Evolutionary conservation across 2,888 invertebrate species (phyloP), one percentile per base, ranked within the genome.

Genomic region (Tetrapedia diversipes): DNA sequence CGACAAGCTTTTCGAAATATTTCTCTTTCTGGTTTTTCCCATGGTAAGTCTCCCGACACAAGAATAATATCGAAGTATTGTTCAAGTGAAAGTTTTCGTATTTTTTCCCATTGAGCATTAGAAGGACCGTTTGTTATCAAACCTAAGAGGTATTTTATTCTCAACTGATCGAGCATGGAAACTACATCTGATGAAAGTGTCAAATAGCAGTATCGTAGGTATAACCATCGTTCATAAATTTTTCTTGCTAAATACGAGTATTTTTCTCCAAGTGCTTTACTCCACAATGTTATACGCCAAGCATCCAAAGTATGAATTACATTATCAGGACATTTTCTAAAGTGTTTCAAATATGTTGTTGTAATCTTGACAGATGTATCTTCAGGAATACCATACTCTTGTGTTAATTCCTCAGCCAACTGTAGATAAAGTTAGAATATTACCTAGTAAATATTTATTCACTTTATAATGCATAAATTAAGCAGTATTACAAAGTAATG

Each of bases 121-220:
- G 97, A 96, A 14, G 97, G 96, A 57, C 97, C 97, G 92, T 97
- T 97, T 85, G 97, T 97, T 89, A 97, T 96, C 86, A 97, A 93
- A 83, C 95, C 97, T 86, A 97, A 93, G 84, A 95, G 93, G 91
- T 96, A 97, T 89, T 95, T 94, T 91, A 95, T 94, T 87, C 95
- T 94, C 86, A 97, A 93, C 70, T 94, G 94, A 86, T 93, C 93
- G 79, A 97, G 93, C 87, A 97, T 93, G 79, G 94, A 93, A 85
- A 94, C 93, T 76, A 96, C 95, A 83, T 96, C 96, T 64, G 94
- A 92, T 24, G 95, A 93, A 83, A 96, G 92, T 80, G 95, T 94
- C 91, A 97, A 92, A 92, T 95, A 95, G 84, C 95, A 94, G 92
- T 96, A 97, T 87, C 97, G 95, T 85, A 96, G 93, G 86, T 95